Evolutionary conservation across 2,888 invertebrate genomes (phyloP).

Genomic region (Drosophila testacea): DNA sequence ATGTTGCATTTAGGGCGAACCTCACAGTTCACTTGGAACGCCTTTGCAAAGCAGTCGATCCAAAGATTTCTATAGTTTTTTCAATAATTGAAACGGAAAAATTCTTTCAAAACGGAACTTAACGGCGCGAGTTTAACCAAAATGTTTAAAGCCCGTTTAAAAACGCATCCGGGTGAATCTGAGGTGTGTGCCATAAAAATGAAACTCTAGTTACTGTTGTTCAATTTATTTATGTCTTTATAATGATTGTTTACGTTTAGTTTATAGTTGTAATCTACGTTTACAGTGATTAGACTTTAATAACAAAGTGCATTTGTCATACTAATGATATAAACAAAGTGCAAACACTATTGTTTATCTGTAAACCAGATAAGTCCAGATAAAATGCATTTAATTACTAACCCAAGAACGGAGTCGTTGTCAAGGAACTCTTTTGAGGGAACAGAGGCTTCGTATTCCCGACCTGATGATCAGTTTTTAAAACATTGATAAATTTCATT

Average conservation of each 20-base stretch:
- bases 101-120: constrained; percentile 76
- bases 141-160: constrained; percentile 84
- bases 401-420: not conserved
- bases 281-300: constrained; percentile 25
- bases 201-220: not conserved
- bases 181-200: constrained; percentile 75
- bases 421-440: not conserved
- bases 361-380: constrained; percentile 5
- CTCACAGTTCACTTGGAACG: constrained; percentile 60
- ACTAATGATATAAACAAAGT: constrained; percentile 12
- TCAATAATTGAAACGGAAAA: constrained; percentile 25
- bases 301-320: constrained; percentile 22
- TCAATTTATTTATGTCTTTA: constrained; percentile 8
- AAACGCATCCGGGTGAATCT: constrained; percentile 76
- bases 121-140: constrained; percentile 78
- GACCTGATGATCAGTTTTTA: not conserved
- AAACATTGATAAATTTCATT: not conserved
- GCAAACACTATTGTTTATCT: constrained; percentile 3
- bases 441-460: not conserved
- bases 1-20: constrained; percentile 51
- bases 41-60: constrained; percentile 40
- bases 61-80: constrained; percentile 19
- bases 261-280: constrained; percentile 8
- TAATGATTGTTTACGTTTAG: constrained; percentile 1
- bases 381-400: not conserved